Evolutionary conservation across 2,797 vertebrate species (phyloP), one percentile per base, ranked within the genome.

Genomic region (Amphiprion clarkii): DNA sequence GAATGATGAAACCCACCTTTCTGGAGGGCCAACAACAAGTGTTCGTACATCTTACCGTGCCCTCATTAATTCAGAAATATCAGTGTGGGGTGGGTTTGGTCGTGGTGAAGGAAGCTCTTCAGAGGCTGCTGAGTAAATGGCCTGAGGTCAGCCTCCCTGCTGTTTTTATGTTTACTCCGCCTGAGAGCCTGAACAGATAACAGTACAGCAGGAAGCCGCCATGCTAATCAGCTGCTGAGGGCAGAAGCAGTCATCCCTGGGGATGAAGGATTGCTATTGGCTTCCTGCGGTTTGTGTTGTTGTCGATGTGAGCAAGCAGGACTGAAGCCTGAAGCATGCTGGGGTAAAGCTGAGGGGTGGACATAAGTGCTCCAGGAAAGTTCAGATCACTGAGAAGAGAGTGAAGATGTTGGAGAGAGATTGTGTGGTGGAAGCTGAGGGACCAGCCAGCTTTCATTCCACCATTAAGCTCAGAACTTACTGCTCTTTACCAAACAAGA

Each of bases 321-420:
- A 64, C 70, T 29, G 33, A 42, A 72, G 76, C 89, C 56, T 71
- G 73, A 60, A 76, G 84, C 90, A 83, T 76, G 85, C 84, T 87
- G 83, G 59, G 81, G 71, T 78, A 81, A 57, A 60, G 66, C 74
- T 75, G 65, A 56, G 58, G 60, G 71, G 14, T 58, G 55, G 70
- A 79, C 49, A 48, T 21, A 33, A 71, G 27, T 62, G 46, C 10
- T 3, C 48, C 12, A 19, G 58, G 4, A 78, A 66, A 71, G 31
- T 67, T 67, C 57, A 64, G 59, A 83, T 77, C 49, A 51, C 29
- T 76, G 27, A 62, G 60, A 64, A 54, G 13, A 58, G 58, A 71
- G 17, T 10, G 25, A 58, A 55, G 40, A 65, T 52, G 29, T 63
- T 52, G 69, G 40, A 6, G 12, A 16, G 21, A 36, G n/a, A 67